phyloP scores from a whole-genome alignment of 2,888 invertebrate species.

The Eupithecia subfuscata region DNA sequence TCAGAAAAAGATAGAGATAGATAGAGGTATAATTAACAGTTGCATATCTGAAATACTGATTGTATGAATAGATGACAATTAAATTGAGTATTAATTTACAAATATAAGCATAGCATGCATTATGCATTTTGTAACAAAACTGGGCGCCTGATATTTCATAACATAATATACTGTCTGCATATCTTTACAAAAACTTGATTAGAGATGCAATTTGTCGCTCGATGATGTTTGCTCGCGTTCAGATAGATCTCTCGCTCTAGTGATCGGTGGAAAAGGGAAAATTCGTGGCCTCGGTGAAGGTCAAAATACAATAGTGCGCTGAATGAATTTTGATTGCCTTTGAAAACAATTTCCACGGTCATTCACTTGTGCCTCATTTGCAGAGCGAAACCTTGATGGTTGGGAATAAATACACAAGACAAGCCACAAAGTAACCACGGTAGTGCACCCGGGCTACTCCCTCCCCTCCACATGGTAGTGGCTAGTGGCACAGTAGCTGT shows the following conservation, averaged over 20 bases:
- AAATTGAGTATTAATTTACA: background rate
- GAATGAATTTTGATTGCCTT: conserved; percentile 23
- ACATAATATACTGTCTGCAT: background rate
- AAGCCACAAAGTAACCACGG: no score
- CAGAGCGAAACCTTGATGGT: conserved; percentile 16
- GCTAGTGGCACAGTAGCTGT: no score
- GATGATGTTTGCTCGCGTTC: background rate
- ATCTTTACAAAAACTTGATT: background rate
- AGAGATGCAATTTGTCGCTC: background rate
- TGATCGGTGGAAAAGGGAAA: conserved; percentile 7
- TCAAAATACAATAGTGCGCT: conserved; percentile 9
- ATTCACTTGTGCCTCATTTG: conserved; percentile 9
- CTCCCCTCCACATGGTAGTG: no score
- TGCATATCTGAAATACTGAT: background rate
- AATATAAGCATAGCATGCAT: background rate
- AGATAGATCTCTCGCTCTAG: background rate
- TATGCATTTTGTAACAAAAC: background rate
- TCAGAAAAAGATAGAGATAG: no score
- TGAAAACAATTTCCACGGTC: conserved; percentile 18
- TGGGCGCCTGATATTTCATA: background rate
- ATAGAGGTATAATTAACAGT: background rate
- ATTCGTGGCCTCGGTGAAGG: background rate
- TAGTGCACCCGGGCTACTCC: no score
- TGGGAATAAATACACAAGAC: background rate
- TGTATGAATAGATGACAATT: background rate